Percentiles rank a stretch among this genome's conserved stretches.
phyloP scores from a whole-genome alignment of 2,888 invertebrate species.

The Seladonia tumulorum region DNA sequence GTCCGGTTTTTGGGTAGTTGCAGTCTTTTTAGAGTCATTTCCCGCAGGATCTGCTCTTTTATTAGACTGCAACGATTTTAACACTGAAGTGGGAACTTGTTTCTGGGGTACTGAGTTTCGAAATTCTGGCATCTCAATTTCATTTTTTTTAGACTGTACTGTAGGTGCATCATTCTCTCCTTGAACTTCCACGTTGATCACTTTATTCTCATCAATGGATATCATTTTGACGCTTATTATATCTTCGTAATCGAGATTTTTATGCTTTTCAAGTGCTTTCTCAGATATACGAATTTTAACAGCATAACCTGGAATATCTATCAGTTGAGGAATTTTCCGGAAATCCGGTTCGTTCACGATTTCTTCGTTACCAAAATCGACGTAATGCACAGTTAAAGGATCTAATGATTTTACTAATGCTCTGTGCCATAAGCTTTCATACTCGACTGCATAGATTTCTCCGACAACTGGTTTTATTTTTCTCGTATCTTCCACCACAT shows the following conservation, averaged over 20 bases:
- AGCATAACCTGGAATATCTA: slow-evolving; percentile 48
- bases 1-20: background rate
- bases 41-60: background rate
- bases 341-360: slow-evolving; percentile 58
- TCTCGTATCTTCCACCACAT: slow-evolving; percentile 11
- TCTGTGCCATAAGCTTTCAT: slow-evolving; percentile 73
- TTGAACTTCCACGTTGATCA: slow-evolving; percentile 57
- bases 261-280: slow-evolving; percentile 26
- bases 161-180: slow-evolving; percentile 29
- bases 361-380: slow-evolving; percentile 76
- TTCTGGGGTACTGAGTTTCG: background rate
- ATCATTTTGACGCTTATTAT: slow-evolving; percentile 65
- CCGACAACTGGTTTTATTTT: slow-evolving; percentile 60
- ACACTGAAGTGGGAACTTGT: background rate
- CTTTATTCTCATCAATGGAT: slow-evolving; percentile 30
- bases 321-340: slow-evolving; percentile 60
- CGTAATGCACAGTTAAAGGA: slow-evolving; percentile 69
- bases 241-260: slow-evolving; percentile 44
- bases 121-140: background rate
- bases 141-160: background rate
- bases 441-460: slow-evolving; percentile 66
- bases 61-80: background rate
- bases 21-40: background rate
- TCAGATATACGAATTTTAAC: slow-evolving; percentile 61
- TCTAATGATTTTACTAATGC: slow-evolving; percentile 61